phyloP scores from a whole-genome alignment of 2,888 invertebrate species.

The Bombyx huttoni region DNA sequence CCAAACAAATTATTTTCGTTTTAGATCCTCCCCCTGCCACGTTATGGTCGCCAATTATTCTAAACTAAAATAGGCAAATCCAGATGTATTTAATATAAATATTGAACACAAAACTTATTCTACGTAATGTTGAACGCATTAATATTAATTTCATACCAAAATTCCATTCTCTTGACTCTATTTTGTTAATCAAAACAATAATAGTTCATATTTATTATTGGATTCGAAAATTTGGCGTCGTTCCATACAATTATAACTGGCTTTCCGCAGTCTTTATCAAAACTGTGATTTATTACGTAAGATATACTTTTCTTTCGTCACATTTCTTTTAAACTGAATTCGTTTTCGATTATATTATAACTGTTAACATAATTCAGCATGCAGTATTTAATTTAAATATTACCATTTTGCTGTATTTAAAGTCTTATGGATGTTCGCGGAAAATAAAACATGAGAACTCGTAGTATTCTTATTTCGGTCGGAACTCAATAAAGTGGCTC shows the following conservation, averaged over 20 bases:
- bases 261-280: slow-evolving; percentile 20
- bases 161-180: neutral
- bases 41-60: too few species aligned
- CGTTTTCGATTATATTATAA: neutral
- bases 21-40: too few species aligned
- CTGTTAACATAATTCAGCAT: neutral
- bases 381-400: neutral
- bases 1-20: too few species aligned
- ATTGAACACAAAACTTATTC: neutral
- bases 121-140: neutral
- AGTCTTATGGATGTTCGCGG: neutral
- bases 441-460: neutral
- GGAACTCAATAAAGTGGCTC: slow-evolving; percentile 5
- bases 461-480: neutral
- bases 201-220: slow-evolving; percentile 29
- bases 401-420: neutral
- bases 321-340: neutral
- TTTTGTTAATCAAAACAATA: slow-evolving; percentile 17
- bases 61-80: too few species aligned
- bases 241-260: slow-evolving; percentile 26
- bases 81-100: neutral
- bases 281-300: slow-evolving; percentile 16
- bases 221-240: slow-evolving; percentile 28
- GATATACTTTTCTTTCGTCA: neutral
- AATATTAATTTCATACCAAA: neutral